Conservation (phyloP, 2,797 vertebrate species). For the Poecilia picta region DNA sequence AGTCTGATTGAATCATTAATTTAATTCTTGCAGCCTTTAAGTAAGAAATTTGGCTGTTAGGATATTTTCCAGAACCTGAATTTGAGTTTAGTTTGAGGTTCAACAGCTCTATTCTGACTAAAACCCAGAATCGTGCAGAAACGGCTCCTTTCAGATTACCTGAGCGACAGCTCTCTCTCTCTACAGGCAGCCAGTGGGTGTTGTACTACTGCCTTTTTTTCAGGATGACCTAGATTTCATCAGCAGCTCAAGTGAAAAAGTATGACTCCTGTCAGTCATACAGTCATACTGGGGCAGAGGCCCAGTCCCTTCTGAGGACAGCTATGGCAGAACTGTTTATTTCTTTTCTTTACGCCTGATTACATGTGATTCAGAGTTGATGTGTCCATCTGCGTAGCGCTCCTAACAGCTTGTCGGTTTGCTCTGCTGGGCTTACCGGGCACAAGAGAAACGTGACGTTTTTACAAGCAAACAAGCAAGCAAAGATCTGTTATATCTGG, state of each 20-base stretch:
- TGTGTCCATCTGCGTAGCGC: background rate
- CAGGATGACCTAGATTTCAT: background rate
- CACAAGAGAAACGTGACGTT: background rate
- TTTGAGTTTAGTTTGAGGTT: background rate
- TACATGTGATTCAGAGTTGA: background rate
- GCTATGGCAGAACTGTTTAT: background rate
- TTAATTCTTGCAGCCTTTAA: background rate
- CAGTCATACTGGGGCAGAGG: background rate
- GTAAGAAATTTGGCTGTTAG: background rate
- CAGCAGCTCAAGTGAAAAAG: background rate
- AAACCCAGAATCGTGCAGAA: background rate
- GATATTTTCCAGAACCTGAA: background rate
- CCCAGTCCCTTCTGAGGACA: background rate
- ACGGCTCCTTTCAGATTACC: background rate
- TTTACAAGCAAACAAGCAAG: background rate
- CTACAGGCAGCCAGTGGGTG: background rate
- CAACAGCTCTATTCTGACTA: background rate
- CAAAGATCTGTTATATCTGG: background rate
- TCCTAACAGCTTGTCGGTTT: background rate
- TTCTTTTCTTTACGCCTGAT: background rate
- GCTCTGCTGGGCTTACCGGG: background rate
- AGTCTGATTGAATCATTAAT: background rate
- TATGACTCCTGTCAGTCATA: background rate
- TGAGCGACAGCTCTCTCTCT: background rate
- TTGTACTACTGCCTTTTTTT: background rate